Base-by-base conservation (phyloP, 1,140 invertebrate species). In the Drosophila repletoides region DNA sequence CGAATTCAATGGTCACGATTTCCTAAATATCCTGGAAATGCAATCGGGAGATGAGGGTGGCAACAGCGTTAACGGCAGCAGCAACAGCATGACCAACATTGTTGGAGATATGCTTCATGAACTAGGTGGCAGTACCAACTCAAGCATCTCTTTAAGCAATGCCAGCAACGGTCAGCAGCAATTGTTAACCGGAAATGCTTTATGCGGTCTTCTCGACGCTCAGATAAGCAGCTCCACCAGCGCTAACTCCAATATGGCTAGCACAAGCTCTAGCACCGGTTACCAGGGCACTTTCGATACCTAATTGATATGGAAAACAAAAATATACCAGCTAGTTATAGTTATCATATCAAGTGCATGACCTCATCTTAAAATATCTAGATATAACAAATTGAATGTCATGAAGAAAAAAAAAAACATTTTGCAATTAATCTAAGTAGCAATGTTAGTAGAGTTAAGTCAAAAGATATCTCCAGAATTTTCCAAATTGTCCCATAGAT, bases 11-110 rank as follows among this genome's bases (percentile, higher is more conserved):
- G 84, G 84, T 21, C 67, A 70, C 38, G 88, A 89, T 34, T 88
- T 83, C 19, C 72, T 89, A n/a, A 89, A 88, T 52, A 88, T 88
- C 6, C 40, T 88, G 4, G 83, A 88, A 9, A 69, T 68, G 70
- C 65, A 61, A 22, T 33, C 46, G 1, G 31, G 56, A 6, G 64
- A 68, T 0, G 58, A 68, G 26, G 46, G 34, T 5, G 34, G 28
- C 38, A 87, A 79, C 51, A 86, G 71, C 17, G 69, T 51, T 5
- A 76, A 67, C 2, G 79, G 79, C 22, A 83, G 79, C 22, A 83
- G 74, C 43, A 86, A 61, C 4, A 72, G 64, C 38, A 75, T 75
- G 56, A 59, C 58, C 9, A 55, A 76, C 34, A 79, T 83, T 34
- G 64, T 74, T 0, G 72, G 75, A 28, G 80, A 86, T 1, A 76